These are phyloP conservation scores for Willowsia nigromaculata DNA, from an alignment of 2,888 invertebrate genomes.

Conservation along the genomic window DNA sequence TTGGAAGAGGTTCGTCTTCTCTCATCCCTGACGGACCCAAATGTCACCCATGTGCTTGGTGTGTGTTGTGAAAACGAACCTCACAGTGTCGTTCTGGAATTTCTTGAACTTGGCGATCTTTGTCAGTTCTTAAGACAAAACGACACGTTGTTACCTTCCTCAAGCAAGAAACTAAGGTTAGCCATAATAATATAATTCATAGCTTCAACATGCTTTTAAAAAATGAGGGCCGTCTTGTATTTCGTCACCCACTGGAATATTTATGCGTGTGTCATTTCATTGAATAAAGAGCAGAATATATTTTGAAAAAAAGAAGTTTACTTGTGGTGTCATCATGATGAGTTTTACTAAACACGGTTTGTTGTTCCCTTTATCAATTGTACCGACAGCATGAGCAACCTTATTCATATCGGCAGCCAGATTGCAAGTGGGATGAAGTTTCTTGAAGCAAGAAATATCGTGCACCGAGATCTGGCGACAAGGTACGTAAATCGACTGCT, in stretches of 20 bases:
- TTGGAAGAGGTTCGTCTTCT: conserved; percentile 91
- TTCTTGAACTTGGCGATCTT: conserved; percentile 92
- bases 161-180: conserved; percentile 78
- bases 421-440: conserved; percentile 95
- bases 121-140: conserved; percentile 85
- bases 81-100: conserved; percentile 92
- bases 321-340: background rate
- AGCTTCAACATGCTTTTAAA: background rate
- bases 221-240: conserved; percentile 47
- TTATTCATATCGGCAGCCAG: conserved; percentile 91
- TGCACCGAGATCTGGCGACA: conserved; percentile 93
- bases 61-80: conserved; percentile 90
- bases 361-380: conserved; percentile 2
- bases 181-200: background rate
- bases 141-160: conserved; percentile 79
- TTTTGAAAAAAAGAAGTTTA: background rate
- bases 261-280: conserved; percentile 13
- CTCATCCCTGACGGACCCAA: conserved; percentile 90
- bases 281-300: background rate
- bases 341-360: background rate
- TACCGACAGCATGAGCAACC: conserved; percentile 81
- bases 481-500: conserved; percentile 82
- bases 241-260: conserved; percentile 35
- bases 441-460: conserved; percentile 92
- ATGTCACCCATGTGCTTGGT: conserved; percentile 90